Percentiles rank a stretch among this genome's conserved stretches.
Conservation (phyloP, 1,140 invertebrate species). For the Parapsyche elsis region DNA sequence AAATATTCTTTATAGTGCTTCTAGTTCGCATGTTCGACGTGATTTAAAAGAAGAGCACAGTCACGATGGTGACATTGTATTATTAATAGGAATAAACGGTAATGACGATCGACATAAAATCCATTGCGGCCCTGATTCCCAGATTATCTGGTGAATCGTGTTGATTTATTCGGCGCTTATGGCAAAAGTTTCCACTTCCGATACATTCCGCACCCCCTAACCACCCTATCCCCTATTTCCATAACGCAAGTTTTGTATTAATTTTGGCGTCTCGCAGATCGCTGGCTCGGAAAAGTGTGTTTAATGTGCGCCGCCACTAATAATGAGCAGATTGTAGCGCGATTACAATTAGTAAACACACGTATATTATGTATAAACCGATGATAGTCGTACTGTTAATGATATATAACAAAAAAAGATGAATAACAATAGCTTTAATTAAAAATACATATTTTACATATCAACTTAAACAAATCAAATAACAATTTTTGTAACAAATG, state of each 20-base stretch:
- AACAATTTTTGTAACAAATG: no score
- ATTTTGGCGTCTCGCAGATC: slow-evolving; percentile 52
- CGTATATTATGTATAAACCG: background rate
- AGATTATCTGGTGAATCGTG: slow-evolving; percentile 55
- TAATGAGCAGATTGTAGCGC: slow-evolving; percentile 52
- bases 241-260: slow-evolving; percentile 51
- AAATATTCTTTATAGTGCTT: no score
- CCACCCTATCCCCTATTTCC: background rate
- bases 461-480: no score
- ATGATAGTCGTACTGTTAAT: background rate
- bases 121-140: background rate
- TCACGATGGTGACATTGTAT: no score
- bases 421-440: background rate
- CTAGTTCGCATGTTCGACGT: no score
- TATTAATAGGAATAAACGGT: background rate
- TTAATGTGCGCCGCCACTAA: slow-evolving; percentile 49
- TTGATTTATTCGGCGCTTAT: slow-evolving; percentile 55
- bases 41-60: no score
- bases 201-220: slow-evolving; percentile 52
- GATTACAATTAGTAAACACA: slow-evolving; percentile 42
- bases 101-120: slow-evolving; percentile 8
- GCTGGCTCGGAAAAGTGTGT: slow-evolving; percentile 46
- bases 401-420: no score
- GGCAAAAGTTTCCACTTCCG: slow-evolving; percentile 53
- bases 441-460: background rate